Evolutionary conservation across 2,888 invertebrate genomes (phyloP).

Genomic region (Ichneumoninae sp.): DNA sequence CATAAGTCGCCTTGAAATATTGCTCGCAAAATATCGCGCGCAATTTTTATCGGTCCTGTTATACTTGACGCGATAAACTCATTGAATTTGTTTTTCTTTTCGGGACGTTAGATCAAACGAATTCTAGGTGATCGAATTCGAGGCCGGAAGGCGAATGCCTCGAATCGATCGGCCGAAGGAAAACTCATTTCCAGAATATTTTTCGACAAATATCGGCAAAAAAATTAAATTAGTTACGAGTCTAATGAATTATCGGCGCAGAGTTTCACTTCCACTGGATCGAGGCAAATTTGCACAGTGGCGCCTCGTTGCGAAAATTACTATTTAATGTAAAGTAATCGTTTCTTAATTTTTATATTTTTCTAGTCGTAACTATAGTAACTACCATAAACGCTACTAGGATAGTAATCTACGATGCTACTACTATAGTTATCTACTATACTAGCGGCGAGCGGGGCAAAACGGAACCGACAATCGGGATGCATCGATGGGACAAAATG

Average conservation of each 20-base stretch:
- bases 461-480: too few relatives aligned
- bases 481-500: too few relatives aligned
- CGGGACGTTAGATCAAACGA: not conserved
- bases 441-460: too few relatives aligned
- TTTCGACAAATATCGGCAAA: not conserved
- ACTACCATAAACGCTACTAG: not conserved
- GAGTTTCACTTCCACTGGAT: too few relatives aligned
- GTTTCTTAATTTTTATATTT: not conserved
- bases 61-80: not conserved
- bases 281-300: too few relatives aligned
- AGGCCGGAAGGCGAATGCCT: not conserved
- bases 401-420: not conserved
- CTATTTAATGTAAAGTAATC: not conserved
- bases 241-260: too few relatives aligned
- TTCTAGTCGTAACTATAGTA: not conserved
- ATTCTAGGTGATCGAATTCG: slow-evolving; percentile 19
- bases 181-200: slow-evolving; percentile 7
- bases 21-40: not conserved
- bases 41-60: not conserved
- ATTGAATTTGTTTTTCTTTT: not conserved
- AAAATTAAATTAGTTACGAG: too few relatives aligned
- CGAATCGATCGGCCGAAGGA: not conserved
- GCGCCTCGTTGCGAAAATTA: not conserved
- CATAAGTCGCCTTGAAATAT: not conserved
- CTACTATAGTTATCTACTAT: too few relatives aligned